phyloP scores from a whole-genome alignment of 2,113 vertebrate genomes.

The Mionectes macconnelli region DNA sequence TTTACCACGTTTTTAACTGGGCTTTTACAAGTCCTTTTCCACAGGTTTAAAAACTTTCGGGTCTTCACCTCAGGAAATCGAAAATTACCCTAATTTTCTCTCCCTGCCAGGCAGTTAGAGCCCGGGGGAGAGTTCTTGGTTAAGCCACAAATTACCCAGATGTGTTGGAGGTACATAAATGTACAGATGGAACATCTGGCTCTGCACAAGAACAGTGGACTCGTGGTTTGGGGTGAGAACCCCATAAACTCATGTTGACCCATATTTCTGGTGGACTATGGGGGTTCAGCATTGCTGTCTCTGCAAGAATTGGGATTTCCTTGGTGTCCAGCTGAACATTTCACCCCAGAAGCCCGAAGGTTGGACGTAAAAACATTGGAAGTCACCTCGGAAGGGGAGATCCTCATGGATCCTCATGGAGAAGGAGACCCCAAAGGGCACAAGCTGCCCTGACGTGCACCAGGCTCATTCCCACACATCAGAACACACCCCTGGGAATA shows the following conservation, averaged over 20 bases:
- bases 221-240: accelerated
- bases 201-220: background rate
- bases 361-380: background rate
- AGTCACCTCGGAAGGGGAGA: background rate
- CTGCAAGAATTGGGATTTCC: background rate
- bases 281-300: background rate
- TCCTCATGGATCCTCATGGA: background rate
- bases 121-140: background rate
- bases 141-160: accelerated
- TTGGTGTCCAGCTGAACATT: background rate
- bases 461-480: background rate
- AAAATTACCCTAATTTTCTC: background rate
- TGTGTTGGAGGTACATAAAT: accelerated
- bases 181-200: background rate
- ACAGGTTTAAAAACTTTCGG: background rate
- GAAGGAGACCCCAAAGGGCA: background rate
- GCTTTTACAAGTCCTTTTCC: no score
- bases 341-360: background rate
- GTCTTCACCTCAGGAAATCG: background rate
- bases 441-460: background rate
- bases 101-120: background rate
- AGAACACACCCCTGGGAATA: no score
- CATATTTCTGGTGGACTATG: background rate
- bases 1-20: background rate
- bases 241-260: background rate